phyloP scores from a whole-genome alignment of 2,113 vertebrate genomes.

The Poeciliopsis retropinna region DNA sequence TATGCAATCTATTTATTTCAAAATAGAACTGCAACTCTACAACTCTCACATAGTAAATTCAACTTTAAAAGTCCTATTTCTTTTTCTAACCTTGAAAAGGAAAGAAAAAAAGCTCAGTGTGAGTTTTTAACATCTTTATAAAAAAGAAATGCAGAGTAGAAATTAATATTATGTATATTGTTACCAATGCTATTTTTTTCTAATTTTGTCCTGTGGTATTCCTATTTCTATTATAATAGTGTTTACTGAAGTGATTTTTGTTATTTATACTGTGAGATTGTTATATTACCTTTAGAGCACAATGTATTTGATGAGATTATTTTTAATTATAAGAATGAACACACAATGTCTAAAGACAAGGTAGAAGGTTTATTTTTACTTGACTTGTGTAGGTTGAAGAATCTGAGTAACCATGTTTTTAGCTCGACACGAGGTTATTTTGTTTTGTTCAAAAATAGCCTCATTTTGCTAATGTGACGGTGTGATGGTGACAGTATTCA shows the following conservation, averaged over 20 bases:
- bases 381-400: background rate
- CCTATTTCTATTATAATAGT: too few relatives aligned
- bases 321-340: background rate
- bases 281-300: background rate
- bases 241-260: too few relatives aligned
- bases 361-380: background rate
- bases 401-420: background rate
- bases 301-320: background rate
- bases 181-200: background rate
- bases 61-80: too few relatives aligned
- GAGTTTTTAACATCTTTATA: too few relatives aligned
- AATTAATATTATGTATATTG: background rate
- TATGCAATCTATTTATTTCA: background rate
- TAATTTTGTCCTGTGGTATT: background rate
- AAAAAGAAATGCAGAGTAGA: too few relatives aligned
- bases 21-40: background rate
- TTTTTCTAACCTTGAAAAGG: too few relatives aligned
- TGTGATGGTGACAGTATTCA: constrained; percentile 3
- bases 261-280: background rate
- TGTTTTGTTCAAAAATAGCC: constrained; percentile 1
- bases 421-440: background rate
- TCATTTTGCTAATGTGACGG: constrained; percentile 13
- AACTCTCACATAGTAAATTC: too few relatives aligned
- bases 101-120: too few relatives aligned
- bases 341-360: background rate